phyloP scores from a whole-genome alignment of 2,888 invertebrate genomes.

The Ligdia adustata region DNA sequence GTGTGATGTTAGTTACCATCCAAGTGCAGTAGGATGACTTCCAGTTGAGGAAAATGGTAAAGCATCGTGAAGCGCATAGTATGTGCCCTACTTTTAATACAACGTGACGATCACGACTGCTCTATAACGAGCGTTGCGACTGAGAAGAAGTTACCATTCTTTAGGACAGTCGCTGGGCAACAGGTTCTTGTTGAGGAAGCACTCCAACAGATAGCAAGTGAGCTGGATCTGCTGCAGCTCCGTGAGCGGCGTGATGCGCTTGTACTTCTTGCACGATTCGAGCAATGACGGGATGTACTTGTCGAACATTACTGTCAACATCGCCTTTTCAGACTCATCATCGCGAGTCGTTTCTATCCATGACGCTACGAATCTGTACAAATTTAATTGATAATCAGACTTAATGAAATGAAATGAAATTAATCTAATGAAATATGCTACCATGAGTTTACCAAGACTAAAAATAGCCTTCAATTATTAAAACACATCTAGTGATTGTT shows the following conservation, averaged over 20 bases:
- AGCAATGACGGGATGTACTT: conserved; percentile 95
- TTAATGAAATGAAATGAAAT: too few relatives aligned
- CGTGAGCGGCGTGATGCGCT: conserved; percentile 95
- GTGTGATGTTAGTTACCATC: too few relatives aligned
- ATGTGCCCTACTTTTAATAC: too few relatives aligned
- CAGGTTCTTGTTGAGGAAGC: conserved; percentile 90
- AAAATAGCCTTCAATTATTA: too few relatives aligned
- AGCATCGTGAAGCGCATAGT: too few relatives aligned
- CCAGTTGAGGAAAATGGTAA: too few relatives aligned
- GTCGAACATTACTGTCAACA: conserved; percentile 94
- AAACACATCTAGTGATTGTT: too few relatives aligned
- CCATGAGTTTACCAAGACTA: too few relatives aligned
- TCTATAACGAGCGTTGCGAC: too few relatives aligned
- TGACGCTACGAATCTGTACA: conserved; percentile 90
- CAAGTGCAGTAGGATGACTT: too few relatives aligned
- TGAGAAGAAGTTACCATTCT: too few relatives aligned
- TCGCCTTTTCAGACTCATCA: conserved; percentile 89
- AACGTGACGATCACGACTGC: conserved; percentile 1
- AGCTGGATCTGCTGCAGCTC: conserved; percentile 95
- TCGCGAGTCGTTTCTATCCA: conserved; percentile 93
- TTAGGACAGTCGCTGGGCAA: conserved; percentile 95
- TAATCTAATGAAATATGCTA: too few relatives aligned
- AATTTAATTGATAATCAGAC: neutral
- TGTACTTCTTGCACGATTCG: conserved; percentile 91
- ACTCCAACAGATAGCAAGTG: conserved; percentile 94